Evolutionary conservation across 2,888 invertebrate genomes (phyloP).

Genomic region (Drosophila acutilabella): DNA sequence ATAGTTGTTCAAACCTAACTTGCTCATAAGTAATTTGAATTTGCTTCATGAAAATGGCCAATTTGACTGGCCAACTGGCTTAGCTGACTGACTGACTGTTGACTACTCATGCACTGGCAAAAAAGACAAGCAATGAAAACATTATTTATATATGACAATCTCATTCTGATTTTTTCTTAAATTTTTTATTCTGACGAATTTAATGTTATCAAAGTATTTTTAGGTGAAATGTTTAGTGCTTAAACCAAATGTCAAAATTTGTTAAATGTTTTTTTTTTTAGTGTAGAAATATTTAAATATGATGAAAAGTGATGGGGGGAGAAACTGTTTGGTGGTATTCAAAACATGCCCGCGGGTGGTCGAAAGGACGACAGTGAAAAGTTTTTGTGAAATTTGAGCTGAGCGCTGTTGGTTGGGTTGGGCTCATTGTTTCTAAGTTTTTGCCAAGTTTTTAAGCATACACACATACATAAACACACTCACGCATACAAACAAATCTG

Average conservation of each 20-base stretch:
- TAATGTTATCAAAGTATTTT: too few relatives aligned
- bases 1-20: conserved; percentile 47
- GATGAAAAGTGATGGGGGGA: background rate
- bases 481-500: background rate
- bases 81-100: conserved; percentile 7
- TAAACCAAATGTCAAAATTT: too few relatives aligned
- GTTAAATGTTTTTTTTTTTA: too few relatives aligned
- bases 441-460: conserved; percentile 29
- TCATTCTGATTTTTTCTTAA: too few relatives aligned
- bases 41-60: conserved; percentile 70
- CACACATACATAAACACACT: background rate
- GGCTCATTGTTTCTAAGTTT: conserved; percentile 43
- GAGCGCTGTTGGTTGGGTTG: background rate
- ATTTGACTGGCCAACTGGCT: conserved; percentile 54
- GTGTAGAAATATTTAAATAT: background rate
- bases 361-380: conserved; percentile 20
- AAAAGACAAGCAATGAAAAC: background rate
- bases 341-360: conserved; percentile 20
- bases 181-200: too few relatives aligned
- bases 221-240: too few relatives aligned
- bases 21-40: conserved; percentile 71
- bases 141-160: too few relatives aligned
- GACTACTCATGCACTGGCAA: background rate
- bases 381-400: conserved; percentile 32
- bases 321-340: background rate